Base-by-base conservation (phyloP, 2,797 vertebrate genomes). In the Anguilla megastoma region DNA sequence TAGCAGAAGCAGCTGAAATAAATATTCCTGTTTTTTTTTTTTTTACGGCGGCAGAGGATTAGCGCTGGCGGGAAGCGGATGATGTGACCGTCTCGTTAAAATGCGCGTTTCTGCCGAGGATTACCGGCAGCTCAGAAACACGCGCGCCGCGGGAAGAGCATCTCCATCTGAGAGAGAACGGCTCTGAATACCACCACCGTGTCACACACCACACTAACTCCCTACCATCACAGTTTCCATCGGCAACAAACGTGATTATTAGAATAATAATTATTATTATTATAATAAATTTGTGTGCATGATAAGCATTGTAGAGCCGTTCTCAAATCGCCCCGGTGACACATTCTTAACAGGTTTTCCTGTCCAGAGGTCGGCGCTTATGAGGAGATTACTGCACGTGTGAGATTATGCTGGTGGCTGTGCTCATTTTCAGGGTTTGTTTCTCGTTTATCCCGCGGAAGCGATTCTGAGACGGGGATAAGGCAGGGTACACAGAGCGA, bases 31-130 rank as follows among this genome's bases (percentile, higher is more conserved):
- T 93, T 93, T 36, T 36, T 41, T 41, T 36, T 36, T 41, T 41
- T 41, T 93, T 95, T 95, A 95, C 95, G 93, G n/a, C 89, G 84
- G 85, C 18, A 3, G 88, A 89, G 94, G 94, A 94, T 95, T 95
- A 94, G 94, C 89, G 92, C 88, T 92, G 94, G 94, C 90, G 91
- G 93, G 93, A 3, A 94, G 93, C 93, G 93, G 91, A 93, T 96
- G 95, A 96, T 96, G 94, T 94, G 95, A 95, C 93, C 93, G 94
- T 95, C 94, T 95, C 93, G 92, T 89, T 93, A 89, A 92, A 90
- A 90, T 92, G 94, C 94, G 94, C 93, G 92, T 95, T 95, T 94
- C 92, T 92, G 88, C 88, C 1, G 86, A 92, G 94, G 95, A 96
- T 95, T 95, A 95, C 91, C 89, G 92, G 90, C 89, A 90, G 92